Base-by-base conservation (phyloP, 2,113 vertebrate genomes). In the Hemibagrus wyckioides region DNA sequence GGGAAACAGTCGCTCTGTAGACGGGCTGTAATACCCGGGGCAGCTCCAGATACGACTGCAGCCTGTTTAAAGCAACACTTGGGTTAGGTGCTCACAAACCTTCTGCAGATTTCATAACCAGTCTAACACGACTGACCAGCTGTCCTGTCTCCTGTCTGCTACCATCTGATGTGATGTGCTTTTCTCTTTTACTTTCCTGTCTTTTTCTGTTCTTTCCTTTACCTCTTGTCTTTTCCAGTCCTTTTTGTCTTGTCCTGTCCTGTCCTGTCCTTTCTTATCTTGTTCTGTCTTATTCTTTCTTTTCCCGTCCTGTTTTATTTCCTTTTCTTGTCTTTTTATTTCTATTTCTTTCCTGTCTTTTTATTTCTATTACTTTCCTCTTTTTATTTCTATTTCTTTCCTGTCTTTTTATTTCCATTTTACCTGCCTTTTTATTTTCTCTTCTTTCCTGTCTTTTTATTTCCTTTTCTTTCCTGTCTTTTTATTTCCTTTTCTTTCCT, bases 1-100 rank as follows among this genome's bases (percentile, higher is more conserved):
- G 91, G 91, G 90, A 92, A 86, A 88, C 90, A 30, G 88, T 90
- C 86, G 90, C 84, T 80, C 88, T 91, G 87, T 88, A 91, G 87
- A 91, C 69, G 57, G 65, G 69, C 59, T 75, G 57, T 82, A 87
- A 79, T 81, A 87, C 88, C 91, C 86, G 57, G 90, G 44, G 86
- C 92, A 76, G 90, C 92, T 93, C 90, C 30, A 88, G 61, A 41
- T 44, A 50, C 77, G 54, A 6, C 86, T 59, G 39, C 84, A 63
- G 44, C 23, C 33, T 67, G 10, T 56, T 67, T 67, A 25, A 52
- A 56, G 48, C n/a, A 41, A 61, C 15, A 4, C n/a, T 28, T 25
- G 52, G 10, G 8, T 33, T 17, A 7, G 54, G 79, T 21, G 17
- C 19, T 39, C 75, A 36, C 39, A 25, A 84, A 39, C 82, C 33